Evolutionary conservation across 2,113 vertebrate species (phyloP).

Genomic region (Anolis sagrei): DNA sequence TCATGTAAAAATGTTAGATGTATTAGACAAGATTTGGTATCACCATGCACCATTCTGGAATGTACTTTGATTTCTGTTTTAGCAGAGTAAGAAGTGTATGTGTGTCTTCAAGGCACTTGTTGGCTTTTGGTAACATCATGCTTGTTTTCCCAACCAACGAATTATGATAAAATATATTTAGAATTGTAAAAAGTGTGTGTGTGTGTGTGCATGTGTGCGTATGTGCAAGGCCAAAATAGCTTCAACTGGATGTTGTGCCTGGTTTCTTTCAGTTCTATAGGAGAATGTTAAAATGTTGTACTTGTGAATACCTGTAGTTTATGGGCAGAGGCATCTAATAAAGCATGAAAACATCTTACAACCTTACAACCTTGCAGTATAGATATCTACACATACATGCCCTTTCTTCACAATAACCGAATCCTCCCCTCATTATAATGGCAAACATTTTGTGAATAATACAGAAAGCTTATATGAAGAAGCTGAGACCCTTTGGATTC

Average conservation of each 20-base stretch:
- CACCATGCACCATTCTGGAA: neutral
- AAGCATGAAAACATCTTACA: neutral
- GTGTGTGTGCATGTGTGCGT: too few species aligned
- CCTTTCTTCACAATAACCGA: neutral
- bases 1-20: neutral
- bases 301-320: neutral
- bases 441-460: too few species aligned
- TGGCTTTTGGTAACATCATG: too few species aligned
- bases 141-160: too few species aligned
- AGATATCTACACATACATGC: too few species aligned
- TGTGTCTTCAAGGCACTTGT: too few species aligned
- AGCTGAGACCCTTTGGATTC: too few species aligned
- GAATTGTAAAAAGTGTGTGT: neutral
- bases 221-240: neutral
- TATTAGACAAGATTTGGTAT: neutral
- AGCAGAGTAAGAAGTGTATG: neutral
- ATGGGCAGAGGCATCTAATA: neutral
- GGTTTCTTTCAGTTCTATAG: neutral
- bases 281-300: neutral
- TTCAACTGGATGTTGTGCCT: neutral
- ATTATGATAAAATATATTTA: neutral
- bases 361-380: too few species aligned
- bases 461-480: too few species aligned
- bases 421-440: neutral
- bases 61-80: neutral